phyloP scores from a whole-genome alignment of 2,113 vertebrate species.

The Ameiurus melas region DNA sequence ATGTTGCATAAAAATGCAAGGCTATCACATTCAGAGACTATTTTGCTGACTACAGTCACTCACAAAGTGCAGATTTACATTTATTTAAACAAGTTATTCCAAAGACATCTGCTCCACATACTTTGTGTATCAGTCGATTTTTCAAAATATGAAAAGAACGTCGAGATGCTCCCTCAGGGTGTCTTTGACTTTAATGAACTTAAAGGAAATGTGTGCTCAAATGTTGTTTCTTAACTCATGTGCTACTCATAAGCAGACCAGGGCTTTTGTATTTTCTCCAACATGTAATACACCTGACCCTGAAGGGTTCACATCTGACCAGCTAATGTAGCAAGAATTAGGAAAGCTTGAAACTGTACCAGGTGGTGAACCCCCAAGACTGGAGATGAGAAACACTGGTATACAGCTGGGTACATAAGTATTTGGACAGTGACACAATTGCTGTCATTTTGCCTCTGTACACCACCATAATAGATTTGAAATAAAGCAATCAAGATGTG shows the following conservation, averaged over 20 bases:
- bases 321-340: not conserved
- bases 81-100: not conserved
- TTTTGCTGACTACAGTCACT: not conserved
- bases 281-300: not conserved
- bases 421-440: too few species aligned
- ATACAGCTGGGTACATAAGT: not conserved
- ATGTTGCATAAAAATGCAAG: slow-evolving; percentile 19
- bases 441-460: too few species aligned
- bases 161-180: not conserved
- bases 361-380: not conserved
- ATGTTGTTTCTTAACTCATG: not conserved
- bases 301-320: too few species aligned
- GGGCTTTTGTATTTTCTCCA: not conserved
- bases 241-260: not conserved
- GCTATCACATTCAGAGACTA: slow-evolving; percentile 26
- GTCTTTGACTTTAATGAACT: slow-evolving; percentile 2
- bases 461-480: too few species aligned
- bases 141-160: slow-evolving; percentile 11
- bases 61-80: not conserved
- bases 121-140: not conserved
- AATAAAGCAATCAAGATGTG: too few species aligned
- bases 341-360: not conserved
- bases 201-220: slow-evolving; percentile 35
- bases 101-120: not conserved
- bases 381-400: not conserved